These are phyloP conservation scores for Standfussiana lucernea DNA, from an alignment of 2,888 invertebrate species.

Conservation along the genomic window DNA sequence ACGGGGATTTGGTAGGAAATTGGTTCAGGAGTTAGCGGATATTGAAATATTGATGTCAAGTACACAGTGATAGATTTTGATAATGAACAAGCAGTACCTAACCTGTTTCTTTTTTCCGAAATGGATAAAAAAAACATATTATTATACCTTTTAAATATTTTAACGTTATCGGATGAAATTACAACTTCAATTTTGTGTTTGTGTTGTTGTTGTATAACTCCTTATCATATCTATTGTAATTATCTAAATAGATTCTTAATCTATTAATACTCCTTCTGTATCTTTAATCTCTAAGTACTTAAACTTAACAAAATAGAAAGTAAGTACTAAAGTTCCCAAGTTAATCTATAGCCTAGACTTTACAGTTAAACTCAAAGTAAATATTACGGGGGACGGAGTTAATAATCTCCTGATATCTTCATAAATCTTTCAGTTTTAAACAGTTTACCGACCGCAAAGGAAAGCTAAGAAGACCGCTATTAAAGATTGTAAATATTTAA, in stretches of 20 bases:
- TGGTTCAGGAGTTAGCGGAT: slow-evolving; percentile 46
- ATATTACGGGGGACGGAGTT: slow-evolving; percentile 21
- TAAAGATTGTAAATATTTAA: slow-evolving; percentile 41
- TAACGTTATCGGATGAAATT: not conserved
- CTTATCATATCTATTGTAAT: slow-evolving; percentile 8
- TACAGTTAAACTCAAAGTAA: slow-evolving; percentile 27
- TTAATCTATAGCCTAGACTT: slow-evolving; percentile 34
- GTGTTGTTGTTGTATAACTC: not conserved
- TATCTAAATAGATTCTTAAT: not conserved
- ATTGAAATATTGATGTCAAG: slow-evolving; percentile 34
- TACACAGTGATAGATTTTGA: not conserved
- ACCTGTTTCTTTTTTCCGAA: not conserved
- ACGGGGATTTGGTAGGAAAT: slow-evolving; percentile 38
- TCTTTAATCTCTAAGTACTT: slow-evolving; percentile 9
- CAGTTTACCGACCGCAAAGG: slow-evolving; percentile 32
- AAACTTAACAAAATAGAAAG: slow-evolving; percentile 9
- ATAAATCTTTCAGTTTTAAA: slow-evolving; percentile 40
- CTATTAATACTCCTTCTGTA: slow-evolving; percentile 7
- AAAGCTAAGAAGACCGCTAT: slow-evolving; percentile 5
- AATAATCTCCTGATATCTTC: slow-evolving; percentile 36
- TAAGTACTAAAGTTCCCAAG: slow-evolving; percentile 32
- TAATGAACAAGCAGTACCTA: not conserved
- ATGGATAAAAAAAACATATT: not conserved
- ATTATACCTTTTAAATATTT: not conserved
- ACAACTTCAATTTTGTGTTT: not conserved